phyloP scores from a whole-genome alignment of 2,113 vertebrate species.

The Actenoides lindsayi region DNA sequence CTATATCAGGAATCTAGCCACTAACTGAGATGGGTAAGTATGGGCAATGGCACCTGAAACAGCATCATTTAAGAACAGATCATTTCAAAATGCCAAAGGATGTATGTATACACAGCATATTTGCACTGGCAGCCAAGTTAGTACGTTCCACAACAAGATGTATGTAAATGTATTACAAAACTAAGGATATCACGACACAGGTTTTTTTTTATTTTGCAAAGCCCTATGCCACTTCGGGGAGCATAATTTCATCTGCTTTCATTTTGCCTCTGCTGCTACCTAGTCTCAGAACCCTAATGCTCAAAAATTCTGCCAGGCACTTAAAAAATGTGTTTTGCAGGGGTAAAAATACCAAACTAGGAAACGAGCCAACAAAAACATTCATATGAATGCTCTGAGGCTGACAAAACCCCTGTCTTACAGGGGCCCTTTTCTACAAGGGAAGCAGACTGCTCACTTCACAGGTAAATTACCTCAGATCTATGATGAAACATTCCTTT shows the following conservation, averaged over 20 bases:
- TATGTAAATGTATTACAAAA: not conserved
- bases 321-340: not conserved
- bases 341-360: not conserved
- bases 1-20: not conserved
- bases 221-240: not conserved
- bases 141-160: not conserved
- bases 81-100: not conserved
- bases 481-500: not conserved
- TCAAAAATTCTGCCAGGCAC: not conserved
- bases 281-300: conserved; percentile 36
- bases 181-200: not conserved
- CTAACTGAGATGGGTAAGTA: not conserved
- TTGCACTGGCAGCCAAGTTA: not conserved
- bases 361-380: not conserved
- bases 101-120: not conserved
- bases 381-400: not conserved
- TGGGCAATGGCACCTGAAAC: not conserved
- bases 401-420: not conserved
- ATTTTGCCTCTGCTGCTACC: conserved; percentile 74
- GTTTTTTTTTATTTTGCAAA: not conserved
- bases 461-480: not conserved
- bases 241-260: not conserved
- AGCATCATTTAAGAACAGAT: not conserved
- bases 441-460: not conserved
- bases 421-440: not conserved